Evolutionary conservation across 2,797 vertebrate species (phyloP), one percentile per base, ranked within the genome.

Genomic region (Thalassophryne amazonica): DNA sequence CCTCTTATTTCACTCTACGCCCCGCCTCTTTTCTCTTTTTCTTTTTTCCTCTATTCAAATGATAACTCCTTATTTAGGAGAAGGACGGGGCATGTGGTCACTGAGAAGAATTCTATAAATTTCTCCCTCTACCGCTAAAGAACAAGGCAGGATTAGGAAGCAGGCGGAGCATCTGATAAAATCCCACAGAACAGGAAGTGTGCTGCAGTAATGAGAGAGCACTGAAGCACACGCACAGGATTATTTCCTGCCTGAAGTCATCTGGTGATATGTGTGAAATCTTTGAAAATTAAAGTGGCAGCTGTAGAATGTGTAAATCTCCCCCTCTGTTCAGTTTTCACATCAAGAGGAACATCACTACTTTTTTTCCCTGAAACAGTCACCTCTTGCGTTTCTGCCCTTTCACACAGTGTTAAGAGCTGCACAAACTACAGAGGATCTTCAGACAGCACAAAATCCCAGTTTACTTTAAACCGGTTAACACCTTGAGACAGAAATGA

Each of bases 31-130:
- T 17, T 17, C 29, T 60, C 30, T 66, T 60, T 61, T 59, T 62
- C 68, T 27, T 39, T 67, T 75, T 75, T 42, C 50, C n/a, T 9
- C 7, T 38, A 56, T 61, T 69, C 58, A 74, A 61, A 79, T 56
- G 73, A 71, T 60, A 76, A 80, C 73, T 83, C 86, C 81, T 80
- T 88, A 84, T 89, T 88, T 88, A 85, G 86, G 80, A 83, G 74
- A 76, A 75, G 70, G 65, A 75, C 8, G 64, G 69, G 41, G 55
- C 64, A 80, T 85, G 73, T 80, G 82, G 85, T 84, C 61, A 69
- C 71, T 65, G 73, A 78, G 66, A 80, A 17, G 76, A 88, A 90
- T 90, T 88, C 81, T 83, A 63, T 48, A 82, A 62, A 89, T 88
- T 68, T 86, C 76, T 86, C 51, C 22, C 50, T 72, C 41, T 25